Evolutionary conservation across 2,888 invertebrate genomes (phyloP).

Genomic region (Pilophorus perplexus): DNA sequence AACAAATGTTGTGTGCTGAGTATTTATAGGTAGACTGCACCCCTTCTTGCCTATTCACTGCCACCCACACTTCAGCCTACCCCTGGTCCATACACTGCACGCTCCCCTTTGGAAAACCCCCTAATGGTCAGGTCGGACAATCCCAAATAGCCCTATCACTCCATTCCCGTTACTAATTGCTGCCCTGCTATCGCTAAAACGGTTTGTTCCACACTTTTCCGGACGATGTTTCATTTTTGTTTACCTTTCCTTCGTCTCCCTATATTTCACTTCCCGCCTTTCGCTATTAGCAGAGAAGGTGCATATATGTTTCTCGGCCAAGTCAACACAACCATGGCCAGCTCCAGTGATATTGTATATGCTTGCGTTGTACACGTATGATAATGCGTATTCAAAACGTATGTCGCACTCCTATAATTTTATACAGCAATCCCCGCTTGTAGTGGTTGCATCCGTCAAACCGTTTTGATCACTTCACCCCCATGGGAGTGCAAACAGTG

Average conservation of each 20-base stretch:
- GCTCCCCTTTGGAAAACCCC: conserved; percentile 11
- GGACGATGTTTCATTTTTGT: conserved; percentile 32
- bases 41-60: not conserved
- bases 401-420: too few relatives aligned
- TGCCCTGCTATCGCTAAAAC: conserved; percentile 34
- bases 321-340: too few relatives aligned
- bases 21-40: conserved; percentile 34
- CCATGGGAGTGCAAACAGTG: too few relatives aligned
- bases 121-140: conserved; percentile 35
- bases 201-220: conserved; percentile 31
- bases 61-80: not conserved
- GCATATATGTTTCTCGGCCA: too few relatives aligned
- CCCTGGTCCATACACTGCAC: too few relatives aligned
- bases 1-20: conserved; percentile 37
- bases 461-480: not conserved
- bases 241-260: conserved; percentile 11
- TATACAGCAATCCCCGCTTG: too few relatives aligned
- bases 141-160: conserved; percentile 38
- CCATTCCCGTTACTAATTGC: conserved; percentile 36
- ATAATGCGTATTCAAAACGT: too few relatives aligned
- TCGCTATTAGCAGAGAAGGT: too few relatives aligned
- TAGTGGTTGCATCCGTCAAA: too few relatives aligned
- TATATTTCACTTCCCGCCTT: conserved; percentile 1
- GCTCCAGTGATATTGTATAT: too few relatives aligned
- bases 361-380: too few relatives aligned